Evolutionary conservation across 2,888 invertebrate genomes (phyloP), one percentile per base, ranked within the genome.

Genomic region (Pimpla rufipes): DNA sequence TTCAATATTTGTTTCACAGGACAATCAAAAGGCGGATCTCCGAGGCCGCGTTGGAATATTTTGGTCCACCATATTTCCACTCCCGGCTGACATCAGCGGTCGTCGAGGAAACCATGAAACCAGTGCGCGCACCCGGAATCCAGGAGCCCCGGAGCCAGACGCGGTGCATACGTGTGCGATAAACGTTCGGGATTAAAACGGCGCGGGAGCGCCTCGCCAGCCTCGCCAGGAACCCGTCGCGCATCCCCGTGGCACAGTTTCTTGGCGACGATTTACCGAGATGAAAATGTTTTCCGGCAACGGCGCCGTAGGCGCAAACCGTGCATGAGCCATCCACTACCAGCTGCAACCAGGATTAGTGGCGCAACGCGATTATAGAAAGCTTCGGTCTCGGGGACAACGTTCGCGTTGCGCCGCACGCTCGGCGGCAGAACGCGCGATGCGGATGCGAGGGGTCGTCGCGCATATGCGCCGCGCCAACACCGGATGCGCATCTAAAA

Each of bases 211-310:
- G 4, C 16, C 35, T 11, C 42, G n/a, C n/a, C n/a, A n/a, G n/a
- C n/a, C 57, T 16, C n/a, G 42, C 42, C 52, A 45, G 29, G 67
- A 76, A 18, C 13, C 29, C 21, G 23, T 40, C 45, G 18, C 66
- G 29, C n/a, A n/a, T n/a, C n/a, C 37, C 11, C 76, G 66, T 66
- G 52, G 5, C 40, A 55, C 23, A 75, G 40, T n/a, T 75, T 75
- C 75, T 66, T 42, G n/a, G 29, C 64, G 75, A 42, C 75, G 52
- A 75, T 75, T 75, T 66, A 75, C 75, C 75, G 75, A 75, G 75
- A 75, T 75, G 75, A 75, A 75, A 75, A 75, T 75, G 75, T 64
- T 75, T 75, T 75, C 66, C 75, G 74, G 74, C 62, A 35, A 67
- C 50, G 67, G 6, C n/a, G 47, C 29, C 47, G 23, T 62, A 29